phyloP scores from a whole-genome alignment of 2,797 vertebrate species.

The Coregonus sp. region DNA sequence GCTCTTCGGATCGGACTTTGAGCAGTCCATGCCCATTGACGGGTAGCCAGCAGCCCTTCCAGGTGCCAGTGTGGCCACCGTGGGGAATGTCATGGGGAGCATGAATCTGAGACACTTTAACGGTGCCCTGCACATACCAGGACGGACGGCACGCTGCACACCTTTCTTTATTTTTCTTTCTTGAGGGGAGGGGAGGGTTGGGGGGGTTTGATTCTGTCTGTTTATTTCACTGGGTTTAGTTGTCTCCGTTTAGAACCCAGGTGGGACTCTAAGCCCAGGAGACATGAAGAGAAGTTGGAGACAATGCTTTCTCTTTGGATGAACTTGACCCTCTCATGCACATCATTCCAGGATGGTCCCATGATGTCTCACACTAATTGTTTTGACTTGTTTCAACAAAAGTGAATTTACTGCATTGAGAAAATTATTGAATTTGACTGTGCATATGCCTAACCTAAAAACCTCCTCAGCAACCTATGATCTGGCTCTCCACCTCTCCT shows the following conservation, averaged over 20 bases:
- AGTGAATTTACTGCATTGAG: not conserved
- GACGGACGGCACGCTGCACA: conserved; percentile 90
- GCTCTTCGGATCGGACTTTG: conserved; percentile 99
- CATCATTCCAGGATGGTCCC: conserved; percentile 27
- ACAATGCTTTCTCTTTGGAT: conserved; percentile 63
- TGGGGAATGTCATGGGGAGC: conserved; percentile 84
- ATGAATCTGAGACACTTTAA: conserved; percentile 92
- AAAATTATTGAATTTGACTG: conserved; percentile 22
- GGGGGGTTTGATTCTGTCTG: conserved; percentile 65
- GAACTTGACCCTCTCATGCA: conserved; percentile 89
- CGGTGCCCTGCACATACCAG: conserved; percentile 92
- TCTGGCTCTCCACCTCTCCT: not conserved
- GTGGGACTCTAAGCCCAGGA: conserved; percentile 65
- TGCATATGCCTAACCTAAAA: conserved; percentile 18
- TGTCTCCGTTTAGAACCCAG: conserved; percentile 68
- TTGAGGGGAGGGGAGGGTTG: conserved; percentile 43
- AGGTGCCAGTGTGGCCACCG: conserved; percentile 73
- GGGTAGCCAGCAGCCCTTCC: conserved; percentile 90
- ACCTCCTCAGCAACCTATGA: conserved; percentile 19
- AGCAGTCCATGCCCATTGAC: conserved; percentile 99
- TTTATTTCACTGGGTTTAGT: conserved; percentile 74
- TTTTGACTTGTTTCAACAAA: conserved; percentile 3
- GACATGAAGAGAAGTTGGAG: conserved; percentile 64
- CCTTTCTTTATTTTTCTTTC: conserved; percentile 52
- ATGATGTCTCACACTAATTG: conserved; percentile 22